phyloP scores from a whole-genome alignment of 2,888 invertebrate species.

The Sericinus montela region DNA sequence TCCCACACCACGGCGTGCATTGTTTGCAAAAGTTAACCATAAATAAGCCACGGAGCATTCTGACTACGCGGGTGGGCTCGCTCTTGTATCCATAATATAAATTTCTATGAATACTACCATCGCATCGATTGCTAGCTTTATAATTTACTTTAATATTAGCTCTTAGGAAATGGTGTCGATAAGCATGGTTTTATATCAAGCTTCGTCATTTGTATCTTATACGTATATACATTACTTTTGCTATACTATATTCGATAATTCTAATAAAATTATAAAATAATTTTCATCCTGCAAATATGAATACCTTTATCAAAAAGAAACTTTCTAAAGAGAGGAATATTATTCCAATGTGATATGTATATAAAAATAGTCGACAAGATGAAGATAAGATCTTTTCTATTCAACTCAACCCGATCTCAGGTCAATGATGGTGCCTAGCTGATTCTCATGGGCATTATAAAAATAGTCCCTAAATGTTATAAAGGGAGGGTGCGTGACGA shows the following conservation, averaged over 20 bases:
- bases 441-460: constrained; percentile 25
- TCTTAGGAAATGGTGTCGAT: background rate
- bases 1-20: constrained; percentile 62
- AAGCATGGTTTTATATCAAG: background rate
- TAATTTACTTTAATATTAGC: constrained; percentile 9
- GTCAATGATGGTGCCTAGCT: background rate
- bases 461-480: constrained; percentile 24
- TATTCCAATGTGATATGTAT: no score
- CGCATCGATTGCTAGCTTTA: constrained; percentile 7
- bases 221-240: no score
- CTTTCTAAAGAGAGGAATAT: no score
- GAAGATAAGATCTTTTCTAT: background rate
- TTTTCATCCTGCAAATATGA: no score
- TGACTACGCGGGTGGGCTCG: constrained; percentile 59
- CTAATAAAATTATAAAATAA: no score
- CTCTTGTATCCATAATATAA: constrained; percentile 28
- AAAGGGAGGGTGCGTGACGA: constrained; percentile 63
- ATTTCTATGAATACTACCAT: constrained; percentile 22
- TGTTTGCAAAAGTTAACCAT: constrained; percentile 72
- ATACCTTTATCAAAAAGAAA: no score
- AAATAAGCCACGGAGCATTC: constrained; percentile 44
- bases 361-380: background rate
- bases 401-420: constrained; percentile 4
- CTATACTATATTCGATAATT: no score
- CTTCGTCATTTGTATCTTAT: no score